These are phyloP conservation scores for Nycticorax nycticorax DNA, from an alignment of 2,113 vertebrate genomes.

Conservation along the genomic window DNA sequence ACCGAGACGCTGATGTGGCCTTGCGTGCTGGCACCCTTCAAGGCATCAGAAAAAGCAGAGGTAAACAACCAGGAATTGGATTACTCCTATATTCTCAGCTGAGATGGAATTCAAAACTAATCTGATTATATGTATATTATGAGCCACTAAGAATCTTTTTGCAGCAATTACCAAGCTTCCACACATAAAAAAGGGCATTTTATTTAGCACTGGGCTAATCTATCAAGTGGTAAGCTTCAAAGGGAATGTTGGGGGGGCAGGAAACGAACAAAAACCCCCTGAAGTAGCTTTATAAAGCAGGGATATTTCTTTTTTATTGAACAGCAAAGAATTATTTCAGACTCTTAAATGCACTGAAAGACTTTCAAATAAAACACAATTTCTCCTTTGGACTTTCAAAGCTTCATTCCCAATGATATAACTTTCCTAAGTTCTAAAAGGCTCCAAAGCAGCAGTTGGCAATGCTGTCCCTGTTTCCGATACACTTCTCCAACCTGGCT, in stretches of 20 bases:
- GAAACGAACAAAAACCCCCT: conserved; percentile 18
- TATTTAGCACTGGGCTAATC: conserved; percentile 85
- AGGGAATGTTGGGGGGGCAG: conserved; percentile 44
- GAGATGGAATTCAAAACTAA: conserved; percentile 85
- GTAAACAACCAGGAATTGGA: conserved; percentile 71
- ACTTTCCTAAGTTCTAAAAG: not conserved
- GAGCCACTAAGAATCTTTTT: conserved; percentile 90
- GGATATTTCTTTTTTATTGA: conserved; percentile 33
- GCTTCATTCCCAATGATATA: not conserved
- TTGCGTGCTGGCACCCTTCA: not conserved
- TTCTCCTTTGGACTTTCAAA: conserved; percentile 31
- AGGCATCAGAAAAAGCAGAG: conserved; percentile 49
- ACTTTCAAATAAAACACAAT: conserved; percentile 41
- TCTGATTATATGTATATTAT: conserved; percentile 93
- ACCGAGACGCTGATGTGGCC: not conserved
- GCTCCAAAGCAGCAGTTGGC: not conserved
- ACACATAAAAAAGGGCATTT: conserved; percentile 85
- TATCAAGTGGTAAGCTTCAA: conserved; percentile 89
- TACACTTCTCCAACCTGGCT: not conserved
- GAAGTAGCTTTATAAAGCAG: conserved; percentile 62
- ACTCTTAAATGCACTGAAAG: conserved; percentile 34
- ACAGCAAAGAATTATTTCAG: conserved; percentile 51
- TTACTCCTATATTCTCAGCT: conserved; percentile 74
- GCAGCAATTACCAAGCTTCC: conserved; percentile 93
- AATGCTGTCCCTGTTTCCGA: not conserved